Evolutionary conservation across 2,113 vertebrate genomes (phyloP), one percentile per base, ranked within the genome.

Genomic region (Suricata suricatta): DNA sequence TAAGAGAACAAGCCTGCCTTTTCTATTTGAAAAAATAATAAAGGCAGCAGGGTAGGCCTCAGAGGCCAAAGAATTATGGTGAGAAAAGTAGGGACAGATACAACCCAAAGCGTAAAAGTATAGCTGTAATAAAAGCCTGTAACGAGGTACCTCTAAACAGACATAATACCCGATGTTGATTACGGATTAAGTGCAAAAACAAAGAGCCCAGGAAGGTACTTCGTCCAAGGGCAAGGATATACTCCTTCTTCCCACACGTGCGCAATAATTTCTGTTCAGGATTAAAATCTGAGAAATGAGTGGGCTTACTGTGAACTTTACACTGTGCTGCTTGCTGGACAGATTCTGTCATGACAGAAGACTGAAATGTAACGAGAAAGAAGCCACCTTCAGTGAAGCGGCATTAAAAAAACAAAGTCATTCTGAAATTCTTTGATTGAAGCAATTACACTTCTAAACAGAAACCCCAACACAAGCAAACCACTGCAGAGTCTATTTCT

Each of bases 401-500:
- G 6, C 29, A 66, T 80, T 81, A 11, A 35, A 57, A 66, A 82
- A 93, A 63, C 27, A 77, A 72, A 93, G 52, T 29, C 90, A 96
- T 47, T 81, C 54, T 68, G 66, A 85, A 44, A 69, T 33, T 80
- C 96, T 87, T 14, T 84, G 86, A 84, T 54, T 6, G 0, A 74
- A 81, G 82, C 68, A 68, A 92, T 95, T 38, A 93, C 23, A 82
- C 52, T 44, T 66, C 77, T 72, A 82, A 88, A 94, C 76, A 93
- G 93, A 97, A 88, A 16, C 16, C 44, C 52, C 52, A 83, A 76
- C 77, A 93, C 57, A 71, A 82, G 21, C 23, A 92, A 72, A 82
- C 96, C 91, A 57, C 88, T 77, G 92, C 91, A 82, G 19, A 88
- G 76, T 31, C 50, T 35, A 52, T 19, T 74, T 90, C 93, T 94